These are phyloP conservation scores for Coreius guichenoti DNA, from an alignment of 2,797 vertebrate species.

Conservation along the genomic window DNA sequence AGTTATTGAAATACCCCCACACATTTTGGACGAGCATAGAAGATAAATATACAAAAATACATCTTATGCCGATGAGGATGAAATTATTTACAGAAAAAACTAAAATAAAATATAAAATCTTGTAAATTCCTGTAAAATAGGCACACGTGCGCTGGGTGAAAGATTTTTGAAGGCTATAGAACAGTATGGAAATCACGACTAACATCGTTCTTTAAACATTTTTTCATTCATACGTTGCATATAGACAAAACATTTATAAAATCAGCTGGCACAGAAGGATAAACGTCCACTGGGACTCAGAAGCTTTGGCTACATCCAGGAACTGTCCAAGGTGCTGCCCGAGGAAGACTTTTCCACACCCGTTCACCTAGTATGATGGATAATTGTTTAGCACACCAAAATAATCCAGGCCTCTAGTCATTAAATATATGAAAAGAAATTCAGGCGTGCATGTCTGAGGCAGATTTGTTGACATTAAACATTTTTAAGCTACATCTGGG, in stretches of 20 bases:
- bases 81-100: not conserved
- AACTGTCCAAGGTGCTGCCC: constrained; percentile 61
- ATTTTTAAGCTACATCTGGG: not conserved
- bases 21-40: not conserved
- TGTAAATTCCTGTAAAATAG: not conserved
- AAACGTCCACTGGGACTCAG: not conserved
- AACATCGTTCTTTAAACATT: not conserved
- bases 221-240: not conserved
- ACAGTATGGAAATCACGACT: not conserved
- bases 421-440: not conserved
- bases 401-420: not conserved
- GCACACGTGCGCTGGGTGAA: not conserved
- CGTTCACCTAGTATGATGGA: not conserved
- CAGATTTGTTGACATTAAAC: not conserved
- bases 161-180: not conserved
- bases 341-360: not conserved
- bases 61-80: not conserved
- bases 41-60: not conserved
- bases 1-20: not conserved
- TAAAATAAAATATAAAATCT: not conserved
- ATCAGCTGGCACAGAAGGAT: not conserved
- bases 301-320: constrained; percentile 9
- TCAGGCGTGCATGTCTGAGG: not conserved
- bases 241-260: not conserved
- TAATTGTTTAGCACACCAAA: not conserved